Conservation (phyloP, 2,888 invertebrate species). For the Acrobasis repandana region DNA sequence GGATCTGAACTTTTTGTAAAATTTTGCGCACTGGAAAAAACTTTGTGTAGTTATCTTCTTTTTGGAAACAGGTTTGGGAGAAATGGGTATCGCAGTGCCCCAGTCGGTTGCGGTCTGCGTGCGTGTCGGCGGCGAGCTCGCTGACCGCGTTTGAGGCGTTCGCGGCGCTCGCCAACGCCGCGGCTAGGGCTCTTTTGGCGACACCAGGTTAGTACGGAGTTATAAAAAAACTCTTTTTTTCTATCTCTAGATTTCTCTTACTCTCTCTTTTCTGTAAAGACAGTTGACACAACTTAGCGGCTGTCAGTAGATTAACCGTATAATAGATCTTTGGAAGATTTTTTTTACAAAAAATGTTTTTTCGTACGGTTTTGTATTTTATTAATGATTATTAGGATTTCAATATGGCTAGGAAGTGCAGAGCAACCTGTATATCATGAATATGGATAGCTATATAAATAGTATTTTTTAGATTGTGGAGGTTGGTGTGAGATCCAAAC, state of each 20-base stretch:
- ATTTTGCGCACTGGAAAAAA: background rate
- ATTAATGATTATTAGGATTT: too few relatives aligned
- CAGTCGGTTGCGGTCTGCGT: constrained; percentile 33
- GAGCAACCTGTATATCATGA: too few relatives aligned
- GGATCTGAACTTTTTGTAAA: too few relatives aligned
- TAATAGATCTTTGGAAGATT: too few relatives aligned
- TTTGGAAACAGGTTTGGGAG: constrained; percentile 51
- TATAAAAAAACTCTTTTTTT: too few relatives aligned
- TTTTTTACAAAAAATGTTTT: too few relatives aligned
- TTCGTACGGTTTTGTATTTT: too few relatives aligned
- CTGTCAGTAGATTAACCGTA: too few relatives aligned
- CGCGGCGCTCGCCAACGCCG: constrained; percentile 53
- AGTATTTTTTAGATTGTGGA: constrained; percentile 31
- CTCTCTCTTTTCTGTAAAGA: too few relatives aligned
- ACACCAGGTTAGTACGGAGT: constrained; percentile 37
- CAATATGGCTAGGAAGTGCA: too few relatives aligned
- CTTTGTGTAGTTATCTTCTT: background rate
- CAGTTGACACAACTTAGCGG: too few relatives aligned
- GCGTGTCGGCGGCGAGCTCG: constrained; percentile 42
- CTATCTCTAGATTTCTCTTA: too few relatives aligned
- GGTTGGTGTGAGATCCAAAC: constrained; percentile 46
- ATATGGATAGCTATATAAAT: background rate
- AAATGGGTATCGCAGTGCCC: constrained; percentile 39
- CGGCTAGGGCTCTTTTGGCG: constrained; percentile 41
- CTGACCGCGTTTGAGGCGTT: constrained; percentile 55